These are phyloP conservation scores for Aspiorhynchus laticeps DNA, from an alignment of 2,113 vertebrate species.

Conservation along the genomic window DNA sequence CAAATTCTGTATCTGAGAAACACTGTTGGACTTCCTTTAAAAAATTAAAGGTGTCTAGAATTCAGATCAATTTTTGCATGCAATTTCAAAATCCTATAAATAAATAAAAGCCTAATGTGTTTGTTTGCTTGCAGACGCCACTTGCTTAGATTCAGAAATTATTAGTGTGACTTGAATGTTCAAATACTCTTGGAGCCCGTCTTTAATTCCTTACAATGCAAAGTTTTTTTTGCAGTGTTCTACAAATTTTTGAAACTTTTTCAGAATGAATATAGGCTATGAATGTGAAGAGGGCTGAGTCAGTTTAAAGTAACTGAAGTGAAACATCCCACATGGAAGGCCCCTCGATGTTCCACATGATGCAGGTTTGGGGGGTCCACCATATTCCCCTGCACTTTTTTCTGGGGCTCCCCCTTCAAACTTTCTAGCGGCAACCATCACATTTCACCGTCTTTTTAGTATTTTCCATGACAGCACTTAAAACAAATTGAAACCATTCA, in stretches of 20 bases:
- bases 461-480: conserved; percentile 29
- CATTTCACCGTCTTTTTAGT: neutral
- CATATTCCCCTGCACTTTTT: conserved; percentile 27
- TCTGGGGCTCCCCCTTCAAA: conserved; percentile 46
- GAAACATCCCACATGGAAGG: conserved; percentile 35
- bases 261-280: neutral
- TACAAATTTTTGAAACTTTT: neutral
- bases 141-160: neutral
- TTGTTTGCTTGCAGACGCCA: neutral
- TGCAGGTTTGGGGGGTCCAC: conserved; percentile 23
- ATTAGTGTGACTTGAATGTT: too few relatives aligned
- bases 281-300: conserved; percentile 1
- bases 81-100: neutral
- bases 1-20: neutral
- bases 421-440: neutral
- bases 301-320: neutral
- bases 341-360: conserved; percentile 30
- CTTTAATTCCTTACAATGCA: neutral
- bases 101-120: neutral
- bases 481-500: neutral
- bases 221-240: neutral
- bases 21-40: neutral
- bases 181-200: too few relatives aligned
- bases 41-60: neutral
- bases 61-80: neutral